phyloP scores from a whole-genome alignment of 2,797 vertebrate genomes.

The Clarias laeviceps region DNA sequence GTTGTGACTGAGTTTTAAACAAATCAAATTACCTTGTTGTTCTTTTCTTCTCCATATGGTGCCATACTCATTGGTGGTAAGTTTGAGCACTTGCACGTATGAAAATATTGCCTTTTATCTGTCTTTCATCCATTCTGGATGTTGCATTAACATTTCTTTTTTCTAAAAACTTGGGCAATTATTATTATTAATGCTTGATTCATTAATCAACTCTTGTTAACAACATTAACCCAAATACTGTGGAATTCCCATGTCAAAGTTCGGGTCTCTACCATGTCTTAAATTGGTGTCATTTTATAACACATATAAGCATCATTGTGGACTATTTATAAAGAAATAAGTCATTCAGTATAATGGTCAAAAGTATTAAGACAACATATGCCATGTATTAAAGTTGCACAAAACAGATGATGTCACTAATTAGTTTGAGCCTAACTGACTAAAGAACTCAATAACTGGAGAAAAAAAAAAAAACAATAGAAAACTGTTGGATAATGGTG shows the following conservation, averaged over 20 bases:
- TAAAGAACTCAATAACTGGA: no score
- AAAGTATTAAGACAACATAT: no score
- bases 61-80: constrained; percentile 96
- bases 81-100: constrained; percentile 95
- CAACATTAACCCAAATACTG: background rate
- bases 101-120: constrained; percentile 87
- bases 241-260: background rate
- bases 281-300: background rate
- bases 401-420: no score
- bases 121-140: constrained; percentile 82
- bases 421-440: no score
- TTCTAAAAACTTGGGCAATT: constrained; percentile 56
- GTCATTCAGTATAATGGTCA: no score
- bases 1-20: background rate
- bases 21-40: constrained; percentile 65
- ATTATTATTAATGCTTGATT: background rate
- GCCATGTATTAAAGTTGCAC: no score
- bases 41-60: constrained; percentile 88
- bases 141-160: constrained; percentile 73
- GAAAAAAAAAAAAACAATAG: no score
- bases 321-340: background rate
- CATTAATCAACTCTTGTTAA: background rate
- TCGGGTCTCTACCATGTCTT: background rate
- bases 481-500: no score
- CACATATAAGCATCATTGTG: background rate